These are phyloP conservation scores for Rhagologus leucostigma DNA, from an alignment of 2,113 vertebrate genomes.

Conservation along the genomic window DNA sequence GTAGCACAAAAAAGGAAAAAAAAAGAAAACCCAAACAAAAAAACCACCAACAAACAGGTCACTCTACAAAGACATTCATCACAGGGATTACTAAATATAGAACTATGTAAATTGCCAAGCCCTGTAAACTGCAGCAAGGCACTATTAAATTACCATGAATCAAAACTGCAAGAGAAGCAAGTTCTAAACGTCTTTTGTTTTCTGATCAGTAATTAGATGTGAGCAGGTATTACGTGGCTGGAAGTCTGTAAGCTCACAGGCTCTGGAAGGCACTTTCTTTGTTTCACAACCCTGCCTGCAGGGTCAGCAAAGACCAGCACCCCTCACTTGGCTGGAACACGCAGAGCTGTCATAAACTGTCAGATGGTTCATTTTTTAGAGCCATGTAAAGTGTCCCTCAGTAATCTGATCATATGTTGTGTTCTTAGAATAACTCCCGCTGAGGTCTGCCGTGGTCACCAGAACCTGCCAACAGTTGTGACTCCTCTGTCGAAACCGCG, in stretches of 20 bases:
- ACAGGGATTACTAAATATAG: neutral
- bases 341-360: constrained; percentile 14
- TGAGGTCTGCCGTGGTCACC: constrained; percentile 32
- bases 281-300: neutral
- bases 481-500: neutral
- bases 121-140: neutral
- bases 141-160: neutral
- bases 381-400: neutral
- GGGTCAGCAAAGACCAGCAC: neutral
- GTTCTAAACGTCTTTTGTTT: neutral
- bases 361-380: constrained; percentile 53
- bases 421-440: constrained; percentile 52
- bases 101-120: neutral
- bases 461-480: constrained; percentile 56
- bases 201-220: neutral
- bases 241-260: neutral
- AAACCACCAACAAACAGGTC: neutral
- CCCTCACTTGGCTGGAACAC: neutral
- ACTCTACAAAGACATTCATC: neutral
- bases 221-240: neutral
- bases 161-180: neutral
- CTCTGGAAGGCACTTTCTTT: neutral
- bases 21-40: neutral
- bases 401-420: constrained; percentile 52
- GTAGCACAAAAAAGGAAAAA: neutral